These are phyloP conservation scores for Volucella inanis DNA, from an alignment of 2,888 invertebrate species.

Conservation along the genomic window DNA sequence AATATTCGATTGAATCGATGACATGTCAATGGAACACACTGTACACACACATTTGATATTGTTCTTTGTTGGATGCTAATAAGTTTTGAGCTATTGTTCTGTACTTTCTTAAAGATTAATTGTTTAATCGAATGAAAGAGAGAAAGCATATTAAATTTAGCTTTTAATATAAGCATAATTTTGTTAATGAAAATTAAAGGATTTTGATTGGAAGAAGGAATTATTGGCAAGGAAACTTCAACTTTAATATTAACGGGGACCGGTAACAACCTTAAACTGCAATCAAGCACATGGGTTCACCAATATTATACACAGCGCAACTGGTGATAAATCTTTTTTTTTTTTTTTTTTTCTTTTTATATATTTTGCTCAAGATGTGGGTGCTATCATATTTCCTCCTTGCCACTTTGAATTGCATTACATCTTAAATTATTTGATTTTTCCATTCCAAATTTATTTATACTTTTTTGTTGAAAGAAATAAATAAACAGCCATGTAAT, in stretches of 20 bases:
- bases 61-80: no score
- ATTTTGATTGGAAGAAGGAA: slow-evolving; percentile 68
- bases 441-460: slow-evolving; percentile 36
- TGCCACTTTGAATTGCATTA: slow-evolving; percentile 64
- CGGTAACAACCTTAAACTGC: slow-evolving; percentile 67
- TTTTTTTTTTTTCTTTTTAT: background rate
- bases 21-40: no score
- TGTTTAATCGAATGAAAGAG: no score
- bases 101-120: no score
- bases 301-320: slow-evolving; percentile 21
- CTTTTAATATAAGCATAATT: slow-evolving; percentile 2
- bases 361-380: slow-evolving; percentile 66
- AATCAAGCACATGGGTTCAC: slow-evolving; percentile 40
- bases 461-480: slow-evolving; percentile 29
- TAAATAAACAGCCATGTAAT: slow-evolving; percentile 51
- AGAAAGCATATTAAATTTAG: background rate
- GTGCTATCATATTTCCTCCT: slow-evolving; percentile 47
- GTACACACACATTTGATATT: no score
- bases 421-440: slow-evolving; percentile 48
- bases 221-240: slow-evolving; percentile 64
- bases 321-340: slow-evolving; percentile 18
- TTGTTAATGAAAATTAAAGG: slow-evolving; percentile 36
- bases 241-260: slow-evolving; percentile 50
- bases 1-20: no score
- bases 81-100: no score